A percentile compares a stretch with the other conserved stretches of the same genome.
phyloP scores from a whole-genome alignment of 2,888 invertebrate species.

The Micropterix aruncella region DNA sequence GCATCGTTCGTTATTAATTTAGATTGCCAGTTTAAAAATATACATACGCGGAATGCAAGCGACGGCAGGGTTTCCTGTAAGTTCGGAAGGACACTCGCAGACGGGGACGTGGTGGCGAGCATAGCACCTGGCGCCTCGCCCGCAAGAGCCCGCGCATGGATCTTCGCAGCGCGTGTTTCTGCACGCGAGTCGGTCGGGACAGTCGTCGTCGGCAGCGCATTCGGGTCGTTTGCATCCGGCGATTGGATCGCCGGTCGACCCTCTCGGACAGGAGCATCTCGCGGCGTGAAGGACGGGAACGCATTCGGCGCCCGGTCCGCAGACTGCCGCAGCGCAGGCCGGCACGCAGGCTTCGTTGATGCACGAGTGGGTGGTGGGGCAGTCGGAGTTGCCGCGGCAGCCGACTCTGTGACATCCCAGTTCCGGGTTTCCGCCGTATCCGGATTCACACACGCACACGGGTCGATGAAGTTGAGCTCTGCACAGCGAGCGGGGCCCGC shows the following conservation, averaged over 20 bases:
- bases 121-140: conserved; percentile 59
- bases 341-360: conserved; percentile 69
- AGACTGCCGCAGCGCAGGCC: conserved; percentile 66
- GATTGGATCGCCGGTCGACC: conserved; percentile 67
- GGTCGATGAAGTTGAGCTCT: conserved; percentile 67
- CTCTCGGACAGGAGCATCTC: conserved; percentile 62
- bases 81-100: conserved; percentile 74
- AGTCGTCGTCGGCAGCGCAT: conserved; percentile 62
- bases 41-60: conserved; percentile 47
- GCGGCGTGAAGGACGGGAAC: conserved; percentile 65
- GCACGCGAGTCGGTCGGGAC: conserved; percentile 67
- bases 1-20: too few relatives aligned
- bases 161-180: conserved; percentile 63
- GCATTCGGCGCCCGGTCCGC: conserved; percentile 69
- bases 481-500: conserved; percentile 68
- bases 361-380: conserved; percentile 69
- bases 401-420: conserved; percentile 68
- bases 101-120: conserved; percentile 62
- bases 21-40: too few relatives aligned
- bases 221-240: conserved; percentile 64
- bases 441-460: conserved; percentile 67
- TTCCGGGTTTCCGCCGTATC: conserved; percentile 74
- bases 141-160: conserved; percentile 76
- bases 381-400: conserved; percentile 74
- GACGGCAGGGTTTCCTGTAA: conserved; percentile 60